Conservation (phyloP, 1,140 invertebrate species). For the Psilanteris sp. region DNA sequence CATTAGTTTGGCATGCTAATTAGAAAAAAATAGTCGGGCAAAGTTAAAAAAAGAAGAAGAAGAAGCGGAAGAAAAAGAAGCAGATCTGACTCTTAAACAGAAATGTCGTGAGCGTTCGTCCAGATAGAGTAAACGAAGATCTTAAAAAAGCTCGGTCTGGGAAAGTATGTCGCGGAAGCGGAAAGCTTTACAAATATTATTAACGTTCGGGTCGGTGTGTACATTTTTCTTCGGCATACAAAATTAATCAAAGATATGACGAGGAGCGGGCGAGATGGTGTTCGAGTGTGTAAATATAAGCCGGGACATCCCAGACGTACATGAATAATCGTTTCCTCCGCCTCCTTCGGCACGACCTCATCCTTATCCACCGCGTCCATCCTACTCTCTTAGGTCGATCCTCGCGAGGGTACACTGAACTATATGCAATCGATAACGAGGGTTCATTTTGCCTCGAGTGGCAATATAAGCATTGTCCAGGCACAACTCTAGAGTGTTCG, state of each 20-base stretch:
- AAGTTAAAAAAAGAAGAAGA: no score
- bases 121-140: neutral
- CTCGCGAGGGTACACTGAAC: slow-evolving; percentile 63
- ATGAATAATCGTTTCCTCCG: slow-evolving; percentile 58
- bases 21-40: no score
- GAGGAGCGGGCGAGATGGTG: slow-evolving; percentile 29
- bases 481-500: slow-evolving; percentile 48
- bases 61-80: no score
- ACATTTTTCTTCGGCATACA: slow-evolving; percentile 42
- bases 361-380: slow-evolving; percentile 37
- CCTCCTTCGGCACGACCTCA: slow-evolving; percentile 36
- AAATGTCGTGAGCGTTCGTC: neutral
- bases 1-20: no score
- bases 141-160: neutral
- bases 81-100: no score
- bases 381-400: slow-evolving; percentile 44
- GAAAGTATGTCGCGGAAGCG: slow-evolving; percentile 32
- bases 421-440: slow-evolving; percentile 66
- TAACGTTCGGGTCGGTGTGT: slow-evolving; percentile 21
- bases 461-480: slow-evolving; percentile 68
- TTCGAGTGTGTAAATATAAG: slow-evolving; percentile 59
- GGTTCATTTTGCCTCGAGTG: slow-evolving; percentile 67
- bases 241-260: slow-evolving; percentile 58
- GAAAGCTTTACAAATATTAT: slow-evolving; percentile 35
- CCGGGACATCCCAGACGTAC: slow-evolving; percentile 46